These are phyloP conservation scores for Drosophila longiperda DNA, from an alignment of 2,888 invertebrate species.

Conservation along the genomic window DNA sequence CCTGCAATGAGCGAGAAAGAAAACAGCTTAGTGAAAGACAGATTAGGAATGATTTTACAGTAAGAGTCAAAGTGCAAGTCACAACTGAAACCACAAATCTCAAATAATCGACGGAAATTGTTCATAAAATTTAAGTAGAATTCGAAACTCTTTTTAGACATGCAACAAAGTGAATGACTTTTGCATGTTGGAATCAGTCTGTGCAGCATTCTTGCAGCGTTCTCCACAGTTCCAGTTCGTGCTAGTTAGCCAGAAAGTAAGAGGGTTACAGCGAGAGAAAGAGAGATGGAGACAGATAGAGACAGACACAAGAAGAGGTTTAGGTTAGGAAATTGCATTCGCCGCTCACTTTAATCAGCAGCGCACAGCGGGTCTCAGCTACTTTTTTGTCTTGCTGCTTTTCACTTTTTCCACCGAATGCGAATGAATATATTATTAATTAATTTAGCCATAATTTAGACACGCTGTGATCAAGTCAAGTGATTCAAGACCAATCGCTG, in stretches of 20 bases:
- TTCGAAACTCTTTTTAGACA: slow-evolving; percentile 1
- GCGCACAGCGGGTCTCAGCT: slow-evolving; percentile 23
- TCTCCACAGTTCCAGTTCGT: slow-evolving; percentile 91
- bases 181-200: slow-evolving; percentile 9
- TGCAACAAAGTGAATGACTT: slow-evolving; percentile 13
- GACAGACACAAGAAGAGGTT: slow-evolving; percentile 5
- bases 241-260: slow-evolving; percentile 50
- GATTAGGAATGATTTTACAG: neutral
- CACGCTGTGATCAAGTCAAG: slow-evolving; percentile 45
- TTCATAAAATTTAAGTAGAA: neutral
- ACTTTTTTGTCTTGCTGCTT: slow-evolving; percentile 22
- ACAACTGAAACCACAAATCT: neutral
- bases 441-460: slow-evolving; percentile 66
- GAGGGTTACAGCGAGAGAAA: neutral
- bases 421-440: slow-evolving; percentile 56
- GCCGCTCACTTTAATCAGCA: slow-evolving; percentile 57
- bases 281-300: neutral
- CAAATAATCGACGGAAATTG: neutral
- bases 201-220: slow-evolving; percentile 90
- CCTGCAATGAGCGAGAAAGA: slow-evolving; percentile 86
- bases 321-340: slow-evolving; percentile 27
- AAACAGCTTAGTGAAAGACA: neutral
- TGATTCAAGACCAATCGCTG: slow-evolving; percentile 42
- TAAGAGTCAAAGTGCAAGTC: neutral
- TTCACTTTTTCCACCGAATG: slow-evolving; percentile 35